A percentile compares a stretch with the other conserved stretches of the same genome.
Evolutionary conservation across 2,113 vertebrate species (phyloP).

Genomic region (Cochlearius cochlearius): DNA sequence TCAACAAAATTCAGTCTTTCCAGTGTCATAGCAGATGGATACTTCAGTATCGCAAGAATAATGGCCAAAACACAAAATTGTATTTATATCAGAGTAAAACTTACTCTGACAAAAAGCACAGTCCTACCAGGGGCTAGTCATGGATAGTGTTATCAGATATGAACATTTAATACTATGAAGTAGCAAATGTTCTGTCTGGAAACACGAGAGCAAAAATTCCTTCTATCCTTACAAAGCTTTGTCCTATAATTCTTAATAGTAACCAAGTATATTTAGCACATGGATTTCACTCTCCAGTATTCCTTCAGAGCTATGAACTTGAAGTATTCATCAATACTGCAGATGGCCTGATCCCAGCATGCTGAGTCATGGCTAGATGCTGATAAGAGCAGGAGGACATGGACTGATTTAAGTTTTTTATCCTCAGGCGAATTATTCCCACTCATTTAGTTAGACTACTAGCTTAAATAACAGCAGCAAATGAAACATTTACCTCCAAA

Average conservation of each 20-base stretch:
- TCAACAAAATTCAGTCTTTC: background rate
- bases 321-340: background rate
- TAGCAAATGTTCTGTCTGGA: background rate
- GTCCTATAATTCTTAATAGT: background rate
- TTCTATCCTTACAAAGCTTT: background rate
- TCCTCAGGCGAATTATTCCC: conserved; percentile 3
- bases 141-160: background rate
- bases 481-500: background rate
- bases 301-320: background rate
- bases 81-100: background rate
- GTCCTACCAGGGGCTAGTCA: background rate
- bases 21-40: background rate
- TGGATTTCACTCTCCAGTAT: background rate
- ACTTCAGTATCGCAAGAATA: background rate
- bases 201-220: background rate
- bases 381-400: background rate
- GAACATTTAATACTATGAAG: background rate
- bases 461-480: background rate
- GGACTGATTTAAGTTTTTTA: background rate
- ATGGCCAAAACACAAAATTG: background rate
- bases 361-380: background rate
- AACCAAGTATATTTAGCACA: background rate
- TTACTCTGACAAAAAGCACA: background rate
- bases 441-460: background rate
- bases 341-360: background rate